Conservation (phyloP, 2,888 invertebrate genomes). For the Tubulanus polymorphus region DNA sequence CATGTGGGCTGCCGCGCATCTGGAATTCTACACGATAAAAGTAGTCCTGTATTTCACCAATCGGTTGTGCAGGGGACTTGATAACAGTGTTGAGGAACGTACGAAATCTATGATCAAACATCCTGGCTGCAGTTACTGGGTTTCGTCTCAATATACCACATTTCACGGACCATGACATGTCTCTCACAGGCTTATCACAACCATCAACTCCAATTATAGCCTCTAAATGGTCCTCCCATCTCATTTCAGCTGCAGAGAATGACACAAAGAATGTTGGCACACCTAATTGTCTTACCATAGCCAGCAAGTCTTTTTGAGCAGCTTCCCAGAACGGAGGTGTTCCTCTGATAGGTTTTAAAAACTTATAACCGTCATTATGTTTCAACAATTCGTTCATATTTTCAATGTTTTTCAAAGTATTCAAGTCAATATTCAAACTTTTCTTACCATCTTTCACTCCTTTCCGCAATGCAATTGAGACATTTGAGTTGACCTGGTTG, state of each 20-base stretch:
- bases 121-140: conserved; percentile 25
- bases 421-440: not conserved
- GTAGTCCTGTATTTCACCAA: conserved; percentile 22
- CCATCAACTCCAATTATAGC: too few relatives aligned
- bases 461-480: conserved; percentile 12
- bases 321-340: conserved; percentile 14
- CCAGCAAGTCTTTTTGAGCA: conserved; percentile 16
- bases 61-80: conserved; percentile 12
- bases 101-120: not conserved
- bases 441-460: not conserved
- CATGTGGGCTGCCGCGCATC: conserved; percentile 27
- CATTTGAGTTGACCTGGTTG: conserved; percentile 2
- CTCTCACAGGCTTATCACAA: too few relatives aligned
- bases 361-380: conserved; percentile 12
- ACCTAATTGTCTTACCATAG: conserved; percentile 23
- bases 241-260: conserved; percentile 19
- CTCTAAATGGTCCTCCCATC: conserved; percentile 22
- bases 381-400: conserved; percentile 1
- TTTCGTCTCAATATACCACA: too few relatives aligned
- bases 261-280: conserved; percentile 19
- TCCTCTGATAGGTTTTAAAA: conserved; percentile 10
- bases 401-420: not conserved
- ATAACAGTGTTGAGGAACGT: not conserved
- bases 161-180: too few relatives aligned
- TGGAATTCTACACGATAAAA: conserved; percentile 26